phyloP scores from a whole-genome alignment of 2,888 invertebrate species.

The Callinectes sapidus region DNA sequence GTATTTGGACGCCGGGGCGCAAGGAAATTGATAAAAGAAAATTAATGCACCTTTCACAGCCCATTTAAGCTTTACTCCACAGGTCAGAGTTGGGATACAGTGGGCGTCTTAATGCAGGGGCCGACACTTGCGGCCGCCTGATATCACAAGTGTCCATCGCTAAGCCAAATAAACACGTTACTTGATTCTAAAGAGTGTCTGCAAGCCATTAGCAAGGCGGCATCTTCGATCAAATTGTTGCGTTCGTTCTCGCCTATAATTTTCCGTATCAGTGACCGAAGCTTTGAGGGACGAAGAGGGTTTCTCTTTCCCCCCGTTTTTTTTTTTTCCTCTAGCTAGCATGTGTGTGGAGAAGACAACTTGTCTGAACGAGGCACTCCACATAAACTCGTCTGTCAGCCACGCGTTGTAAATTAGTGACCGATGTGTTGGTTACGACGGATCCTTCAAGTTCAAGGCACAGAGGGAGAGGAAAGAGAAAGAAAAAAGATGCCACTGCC shows the following conservation, averaged over 20 bases:
- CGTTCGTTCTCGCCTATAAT: slow-evolving; percentile 23
- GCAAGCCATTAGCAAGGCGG: slow-evolving; percentile 34
- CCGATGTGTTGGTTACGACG: not conserved
- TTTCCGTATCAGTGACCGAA: slow-evolving; percentile 39
- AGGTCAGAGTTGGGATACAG: slow-evolving; percentile 8
- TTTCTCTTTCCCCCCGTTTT: not conserved
- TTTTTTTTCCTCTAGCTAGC: not conserved
- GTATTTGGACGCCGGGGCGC: not conserved
- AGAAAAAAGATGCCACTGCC: not conserved
- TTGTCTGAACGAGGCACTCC: slow-evolving; percentile 24
- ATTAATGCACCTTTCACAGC: not conserved
- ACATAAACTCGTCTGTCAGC: slow-evolving; percentile 17
- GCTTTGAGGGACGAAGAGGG: not conserved
- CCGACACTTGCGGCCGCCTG: slow-evolving; percentile 20
- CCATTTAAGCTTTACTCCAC: slow-evolving; percentile 7
- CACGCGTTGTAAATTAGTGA: slow-evolving; percentile 13
- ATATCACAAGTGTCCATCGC: slow-evolving; percentile 53
- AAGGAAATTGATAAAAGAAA: slow-evolving; percentile 19
- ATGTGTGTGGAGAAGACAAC: slow-evolving; percentile 1
- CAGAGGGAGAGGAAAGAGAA: not conserved
- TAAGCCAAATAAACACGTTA: slow-evolving; percentile 49
- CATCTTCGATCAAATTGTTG: slow-evolving; percentile 19
- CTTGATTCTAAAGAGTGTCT: slow-evolving; percentile 44
- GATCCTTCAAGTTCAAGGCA: not conserved
- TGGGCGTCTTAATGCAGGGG: slow-evolving; percentile 23